Evolutionary conservation across 2,113 vertebrate species (phyloP).

Genomic region (Aplodontia rufa): DNA sequence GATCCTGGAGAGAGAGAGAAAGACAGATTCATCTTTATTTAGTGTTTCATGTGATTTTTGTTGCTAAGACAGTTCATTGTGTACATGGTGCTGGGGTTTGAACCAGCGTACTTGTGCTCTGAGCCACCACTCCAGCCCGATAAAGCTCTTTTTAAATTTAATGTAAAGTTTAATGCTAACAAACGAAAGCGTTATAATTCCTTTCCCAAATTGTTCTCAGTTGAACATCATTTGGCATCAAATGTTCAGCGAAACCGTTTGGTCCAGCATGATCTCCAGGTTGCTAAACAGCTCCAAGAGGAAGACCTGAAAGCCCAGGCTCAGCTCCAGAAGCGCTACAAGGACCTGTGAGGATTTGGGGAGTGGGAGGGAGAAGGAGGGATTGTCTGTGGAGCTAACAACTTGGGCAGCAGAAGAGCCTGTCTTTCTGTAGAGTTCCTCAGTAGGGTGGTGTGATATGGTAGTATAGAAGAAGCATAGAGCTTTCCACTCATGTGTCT

Average conservation of each 20-base stretch:
- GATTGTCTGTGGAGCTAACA: not conserved
- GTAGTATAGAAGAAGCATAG: not conserved
- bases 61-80: too few species aligned
- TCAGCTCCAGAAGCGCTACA: constrained; percentile 87
- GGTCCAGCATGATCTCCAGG: constrained; percentile 93
- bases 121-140: too few species aligned
- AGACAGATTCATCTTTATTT: too few species aligned
- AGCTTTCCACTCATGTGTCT: not conserved
- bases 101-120: too few species aligned
- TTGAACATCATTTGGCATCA: constrained; percentile 97
- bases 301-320: constrained; percentile 93
- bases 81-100: too few species aligned
- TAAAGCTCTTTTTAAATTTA: not conserved
- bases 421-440: not conserved
- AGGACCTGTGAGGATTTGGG: constrained; percentile 88
- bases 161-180: not conserved
- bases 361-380: not conserved
- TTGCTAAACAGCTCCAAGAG: constrained; percentile 96
- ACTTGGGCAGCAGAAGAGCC: not conserved
- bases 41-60: too few species aligned
- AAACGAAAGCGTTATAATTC: not conserved
- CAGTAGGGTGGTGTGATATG: not conserved
- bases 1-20: too few species aligned
- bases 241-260: constrained; percentile 95
- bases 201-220: constrained; percentile 80